Conservation (phyloP, 1,140 invertebrate species). For the Littorina saxatilis region DNA sequence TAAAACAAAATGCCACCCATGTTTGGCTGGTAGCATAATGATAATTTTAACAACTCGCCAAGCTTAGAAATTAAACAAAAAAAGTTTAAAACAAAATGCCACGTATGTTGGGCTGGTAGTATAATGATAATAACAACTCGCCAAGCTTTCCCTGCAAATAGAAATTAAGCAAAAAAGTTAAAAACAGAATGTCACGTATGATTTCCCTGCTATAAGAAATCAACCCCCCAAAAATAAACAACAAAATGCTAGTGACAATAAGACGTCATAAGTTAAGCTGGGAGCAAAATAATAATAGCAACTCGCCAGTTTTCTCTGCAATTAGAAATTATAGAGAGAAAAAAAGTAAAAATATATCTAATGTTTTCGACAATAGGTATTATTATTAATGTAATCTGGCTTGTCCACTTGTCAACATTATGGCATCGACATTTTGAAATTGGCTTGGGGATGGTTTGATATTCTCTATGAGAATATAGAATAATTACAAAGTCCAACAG, state of each 20-base stretch:
- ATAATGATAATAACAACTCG: conserved; percentile 85
- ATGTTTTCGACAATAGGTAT: neutral
- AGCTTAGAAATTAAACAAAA: conserved; percentile 62
- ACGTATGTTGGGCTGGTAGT: conserved; percentile 82
- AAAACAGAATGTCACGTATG: too few relatives aligned
- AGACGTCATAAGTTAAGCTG: conserved; percentile 80
- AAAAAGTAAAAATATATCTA: neutral
- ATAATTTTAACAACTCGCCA: conserved; percentile 86
- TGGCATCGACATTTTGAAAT: too few relatives aligned
- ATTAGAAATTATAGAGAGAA: conserved; percentile 17
- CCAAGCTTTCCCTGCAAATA: conserved; percentile 78
- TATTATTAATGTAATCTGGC: conserved; percentile 22
- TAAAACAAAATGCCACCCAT: neutral
- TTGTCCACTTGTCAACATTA: too few relatives aligned
- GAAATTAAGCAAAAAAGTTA: too few relatives aligned
- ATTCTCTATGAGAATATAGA: too few relatives aligned
- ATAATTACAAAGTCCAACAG: too few relatives aligned
- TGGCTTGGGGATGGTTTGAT: too few relatives aligned
- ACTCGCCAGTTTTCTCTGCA: conserved; percentile 81
- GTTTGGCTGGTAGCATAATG: conserved; percentile 85
- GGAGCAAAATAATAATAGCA: conserved; percentile 87
- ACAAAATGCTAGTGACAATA: too few relatives aligned
- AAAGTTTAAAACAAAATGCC: neutral
- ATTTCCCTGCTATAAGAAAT: too few relatives aligned
- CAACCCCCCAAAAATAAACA: too few relatives aligned